Evolutionary conservation across 2,888 invertebrate genomes (phyloP).

Genomic region (Lomographa bimaculata): DNA sequence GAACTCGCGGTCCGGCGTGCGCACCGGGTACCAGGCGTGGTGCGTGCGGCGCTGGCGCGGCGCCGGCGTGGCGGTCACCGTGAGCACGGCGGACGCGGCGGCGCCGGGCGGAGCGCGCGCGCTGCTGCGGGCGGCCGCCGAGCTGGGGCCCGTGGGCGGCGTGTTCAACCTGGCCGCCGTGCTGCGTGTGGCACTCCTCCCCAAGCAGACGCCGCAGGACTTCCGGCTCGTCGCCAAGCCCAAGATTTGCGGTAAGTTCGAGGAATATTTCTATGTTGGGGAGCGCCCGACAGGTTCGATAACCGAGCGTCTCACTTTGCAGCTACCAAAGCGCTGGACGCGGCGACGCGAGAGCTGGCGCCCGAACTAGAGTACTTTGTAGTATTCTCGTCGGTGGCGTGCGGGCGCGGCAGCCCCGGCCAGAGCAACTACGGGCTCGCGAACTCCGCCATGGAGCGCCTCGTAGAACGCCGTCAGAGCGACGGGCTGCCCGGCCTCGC

Average conservation of each 20-base stretch:
- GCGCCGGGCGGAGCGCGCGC: constrained; percentile 84
- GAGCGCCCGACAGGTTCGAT: no score
- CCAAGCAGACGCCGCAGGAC: constrained; percentile 91
- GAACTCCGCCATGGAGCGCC: constrained; percentile 98
- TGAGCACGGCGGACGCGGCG: constrained; percentile 85
- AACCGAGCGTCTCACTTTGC: no score
- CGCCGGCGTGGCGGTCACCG: constrained; percentile 84
- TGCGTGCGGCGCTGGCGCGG: constrained; percentile 83
- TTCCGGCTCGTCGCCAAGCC: constrained; percentile 92
- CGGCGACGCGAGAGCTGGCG: constrained; percentile 89
- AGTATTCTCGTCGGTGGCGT: constrained; percentile 97
- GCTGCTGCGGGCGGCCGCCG: constrained; percentile 85
- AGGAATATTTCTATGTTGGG: no score
- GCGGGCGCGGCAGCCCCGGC: constrained; percentile 98
- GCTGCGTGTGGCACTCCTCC: constrained; percentile 92
- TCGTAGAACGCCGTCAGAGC: constrained; percentile 92
- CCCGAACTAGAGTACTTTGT: constrained; percentile 96
- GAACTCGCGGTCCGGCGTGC: constrained; percentile 94
- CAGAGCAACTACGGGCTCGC: constrained; percentile 99
- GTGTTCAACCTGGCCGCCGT: constrained; percentile 98
- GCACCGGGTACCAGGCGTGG: constrained; percentile 95
- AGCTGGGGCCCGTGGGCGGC: constrained; percentile 90
- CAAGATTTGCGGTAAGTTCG: constrained; percentile 88
- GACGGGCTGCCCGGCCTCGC: constrained; percentile 94
- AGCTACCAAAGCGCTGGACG: constrained; percentile 92